Evolutionary conservation across 2,888 invertebrate species (phyloP).

Genomic region (Molorchus minor): DNA sequence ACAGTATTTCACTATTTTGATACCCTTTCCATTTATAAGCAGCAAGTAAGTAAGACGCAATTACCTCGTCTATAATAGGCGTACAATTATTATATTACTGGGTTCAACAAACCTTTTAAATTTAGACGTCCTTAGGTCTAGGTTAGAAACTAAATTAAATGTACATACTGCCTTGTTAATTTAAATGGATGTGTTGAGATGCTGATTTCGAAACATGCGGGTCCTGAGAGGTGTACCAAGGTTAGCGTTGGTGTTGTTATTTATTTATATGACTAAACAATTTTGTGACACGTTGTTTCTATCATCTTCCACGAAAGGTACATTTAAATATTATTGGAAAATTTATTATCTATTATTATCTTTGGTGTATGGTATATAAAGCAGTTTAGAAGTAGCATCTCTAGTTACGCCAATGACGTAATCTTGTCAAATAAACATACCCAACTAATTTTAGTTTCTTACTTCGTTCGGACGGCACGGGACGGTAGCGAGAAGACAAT

Average conservation of each 20-base stretch:
- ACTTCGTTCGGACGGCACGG: too few species aligned
- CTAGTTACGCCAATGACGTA: too few species aligned
- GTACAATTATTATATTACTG: background rate
- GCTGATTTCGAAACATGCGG: slow-evolving; percentile 2
- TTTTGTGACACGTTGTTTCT: background rate
- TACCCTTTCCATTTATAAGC: background rate
- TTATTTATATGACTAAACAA: background rate
- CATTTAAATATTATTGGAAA: too few species aligned
- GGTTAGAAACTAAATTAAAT: slow-evolving; percentile 14
- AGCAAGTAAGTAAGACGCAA: background rate
- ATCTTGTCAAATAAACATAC: too few species aligned
- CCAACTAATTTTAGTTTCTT: too few species aligned
- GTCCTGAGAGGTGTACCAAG: slow-evolving; percentile 4
- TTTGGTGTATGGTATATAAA: too few species aligned
- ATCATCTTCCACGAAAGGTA: too few species aligned
- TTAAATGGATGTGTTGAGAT: slow-evolving; percentile 6
- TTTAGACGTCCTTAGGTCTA: slow-evolving; percentile 17
- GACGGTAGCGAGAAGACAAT: too few species aligned
- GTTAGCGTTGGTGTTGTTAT: background rate
- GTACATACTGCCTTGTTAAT: slow-evolving; percentile 5
- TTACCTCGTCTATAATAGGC: background rate
- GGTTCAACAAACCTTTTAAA: slow-evolving; percentile 19
- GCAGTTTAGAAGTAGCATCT: too few species aligned
- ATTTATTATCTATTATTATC: too few species aligned
- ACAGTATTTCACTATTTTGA: slow-evolving; percentile 3